Evolutionary conservation across 2,888 invertebrate species (phyloP), one percentile per base, ranked within the genome.

Genomic region (Andricus curvator): DNA sequence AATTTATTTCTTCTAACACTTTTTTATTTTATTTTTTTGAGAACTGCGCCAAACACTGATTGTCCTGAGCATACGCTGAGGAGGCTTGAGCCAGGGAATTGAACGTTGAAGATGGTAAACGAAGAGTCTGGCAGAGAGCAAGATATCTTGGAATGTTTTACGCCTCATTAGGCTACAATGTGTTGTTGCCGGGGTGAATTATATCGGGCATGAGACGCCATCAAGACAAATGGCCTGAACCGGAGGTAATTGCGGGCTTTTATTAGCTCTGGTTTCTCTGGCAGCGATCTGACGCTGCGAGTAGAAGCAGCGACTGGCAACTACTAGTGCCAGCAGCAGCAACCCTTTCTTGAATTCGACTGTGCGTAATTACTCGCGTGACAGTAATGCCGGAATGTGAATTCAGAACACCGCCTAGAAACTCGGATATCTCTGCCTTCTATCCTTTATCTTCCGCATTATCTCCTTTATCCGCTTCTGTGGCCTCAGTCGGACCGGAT

Each of bases 221-320:
- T 92, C 92, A 91, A 92, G 92, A 92, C 91, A 92, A 92, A 92
- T 92, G 92, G 92, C 89, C 91, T 90, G 89, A 91, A 91, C 92
- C 90, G 92, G 92, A 92, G 92, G 92, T 92, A 92, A 92, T 92
- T 92, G 92, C 89, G 91, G 92, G 92, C 92, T 92, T 92, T 92
- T 92, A 92, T 92, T 92, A 92, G 92, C 91, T 90, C 88, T 89
- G 89, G 90, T 90, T 92, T 90, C 90, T 83, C 85, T 85, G 85
- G 84, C 85, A 85, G 84, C 85, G 83, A 85, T 85, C 85, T 85
- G 84, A 85, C 83, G 84, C 80, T 80, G 82, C 86, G 81, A 82
- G 80, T 33, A 79, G 83, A 68, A 83, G 82, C 86, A 82, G 80
- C 80, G 81, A 78, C 82, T 74, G 74, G 74, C 56, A 74, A 74